Percentiles rank a stretch among this genome's conserved stretches.
Evolutionary conservation across 2,888 invertebrate species (phyloP).

Genomic region (Athrips mouffetella): DNA sequence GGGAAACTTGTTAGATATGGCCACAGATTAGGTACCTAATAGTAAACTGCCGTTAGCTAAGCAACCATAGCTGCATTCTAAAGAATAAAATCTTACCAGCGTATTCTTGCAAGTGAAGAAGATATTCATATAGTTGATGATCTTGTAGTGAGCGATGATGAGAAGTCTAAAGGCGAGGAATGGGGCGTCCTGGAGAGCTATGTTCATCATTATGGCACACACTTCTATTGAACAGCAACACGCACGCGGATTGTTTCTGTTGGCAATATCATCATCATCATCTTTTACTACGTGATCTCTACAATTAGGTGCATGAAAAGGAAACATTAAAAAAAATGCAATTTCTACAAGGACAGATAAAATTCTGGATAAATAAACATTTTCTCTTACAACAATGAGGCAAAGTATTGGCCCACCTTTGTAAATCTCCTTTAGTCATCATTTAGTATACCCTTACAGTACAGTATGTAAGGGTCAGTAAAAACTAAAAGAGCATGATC

Average conservation of each 20-base stretch:
- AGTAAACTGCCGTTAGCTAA: no score
- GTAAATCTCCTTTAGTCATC: no score
- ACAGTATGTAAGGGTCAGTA: no score
- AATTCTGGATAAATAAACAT: no score
- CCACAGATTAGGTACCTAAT: no score
- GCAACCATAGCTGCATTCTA: not conserved
- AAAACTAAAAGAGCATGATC: no score
- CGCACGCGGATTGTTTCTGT: slow-evolving; percentile 76
- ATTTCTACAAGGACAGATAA: no score
- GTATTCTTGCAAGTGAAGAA: slow-evolving; percentile 97
- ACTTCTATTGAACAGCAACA: slow-evolving; percentile 93
- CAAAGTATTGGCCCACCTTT: no score
- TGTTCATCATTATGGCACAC: slow-evolving; percentile 92
- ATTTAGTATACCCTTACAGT: no score
- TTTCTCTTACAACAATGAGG: no score
- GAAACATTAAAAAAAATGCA: not conserved
- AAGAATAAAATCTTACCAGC: slow-evolving; percentile 78
- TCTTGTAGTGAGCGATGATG: slow-evolving; percentile 91
- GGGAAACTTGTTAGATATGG: no score
- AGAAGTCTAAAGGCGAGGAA: slow-evolving; percentile 91
- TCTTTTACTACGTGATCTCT: no score
- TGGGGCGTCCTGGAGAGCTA: slow-evolving; percentile 91
- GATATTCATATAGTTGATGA: slow-evolving; percentile 96
- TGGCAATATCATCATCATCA: not conserved
- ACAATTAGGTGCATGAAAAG: not conserved